Base-by-base conservation (phyloP, 2,888 invertebrate species). In the Atrina japonica region DNA sequence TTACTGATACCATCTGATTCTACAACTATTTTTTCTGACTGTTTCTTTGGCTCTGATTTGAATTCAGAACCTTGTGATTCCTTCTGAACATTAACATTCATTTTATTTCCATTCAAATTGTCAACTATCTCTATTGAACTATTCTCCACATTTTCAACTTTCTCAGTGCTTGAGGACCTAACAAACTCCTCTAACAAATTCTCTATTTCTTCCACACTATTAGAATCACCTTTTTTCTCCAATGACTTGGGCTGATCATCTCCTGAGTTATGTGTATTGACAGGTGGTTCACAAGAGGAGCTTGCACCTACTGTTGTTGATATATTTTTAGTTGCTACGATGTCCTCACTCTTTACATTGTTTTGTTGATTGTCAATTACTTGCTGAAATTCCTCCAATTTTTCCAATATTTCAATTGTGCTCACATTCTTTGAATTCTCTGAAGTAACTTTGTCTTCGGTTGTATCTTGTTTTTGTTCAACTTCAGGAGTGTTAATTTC, bases 181-280 rank as follows among this genome's bases (percentile, higher is more conserved):
- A 47, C 47, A 61, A 43, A 61, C 25, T 61, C 61, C 30, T 61
- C 47, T 7, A 61, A 30, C 25, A 61, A 30, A 6, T 27, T 61
- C 21, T 61, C 30, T 18, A 61, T 61, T 49, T 61, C 61, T 49
- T 61, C 61, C 14, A 61, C 61, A 61, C 23, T 47, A n/a, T 61
- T 23, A 40, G 23, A 43, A 43, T 1, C 49, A 14, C 18, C 25
- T 49, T 21, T 18, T 11, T 49, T 49, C 11, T 49, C 18, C 6
- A 18, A 23, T 49, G 0, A 18, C 49, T n/a, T 18, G 18, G 56
- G 21, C 18, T 56, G 18, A 23, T 35, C 40, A 6, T 40, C 0
- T 21, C 21, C 11, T 1, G 27, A 9, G 3, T 25, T 11, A 29
- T 30, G 1, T 14, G 40, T 21, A 40, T n/a, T 40, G 23, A 21